A percentile compares a stretch with the other conserved stretches of the same genome.
Conservation (phyloP, 2,113 vertebrate genomes). For the Asarcornis scutulata region DNA sequence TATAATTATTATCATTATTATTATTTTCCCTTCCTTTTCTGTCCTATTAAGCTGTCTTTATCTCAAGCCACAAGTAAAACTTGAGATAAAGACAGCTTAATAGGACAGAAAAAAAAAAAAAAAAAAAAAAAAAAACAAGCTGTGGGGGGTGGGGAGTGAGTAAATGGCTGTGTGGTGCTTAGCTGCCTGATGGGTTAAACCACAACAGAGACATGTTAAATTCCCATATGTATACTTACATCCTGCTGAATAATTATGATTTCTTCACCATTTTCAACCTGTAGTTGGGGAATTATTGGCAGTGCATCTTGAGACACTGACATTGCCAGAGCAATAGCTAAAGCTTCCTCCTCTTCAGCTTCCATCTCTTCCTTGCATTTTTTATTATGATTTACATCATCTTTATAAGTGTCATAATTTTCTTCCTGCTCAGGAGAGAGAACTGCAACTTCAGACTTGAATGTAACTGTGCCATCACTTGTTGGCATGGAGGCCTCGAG, state of each 20-base stretch:
- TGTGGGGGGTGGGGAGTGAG: too few relatives aligned
- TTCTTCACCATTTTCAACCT: constrained; percentile 88
- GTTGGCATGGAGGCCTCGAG: constrained; percentile 82
- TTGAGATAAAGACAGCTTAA: too few relatives aligned
- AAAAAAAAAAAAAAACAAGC: too few relatives aligned
- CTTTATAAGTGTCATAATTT: constrained; percentile 84
- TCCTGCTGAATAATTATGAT: constrained; percentile 91
- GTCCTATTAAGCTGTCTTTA: too few relatives aligned
- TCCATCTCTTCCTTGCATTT: constrained; percentile 94
- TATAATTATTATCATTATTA: too few relatives aligned
- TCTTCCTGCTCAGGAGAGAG: constrained; percentile 84
- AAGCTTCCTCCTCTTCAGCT: constrained; percentile 90
- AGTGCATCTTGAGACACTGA: constrained; percentile 91
- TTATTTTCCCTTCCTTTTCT: too few relatives aligned
- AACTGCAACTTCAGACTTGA: constrained; percentile 90
- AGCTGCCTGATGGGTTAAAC: too few relatives aligned
- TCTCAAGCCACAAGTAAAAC: too few relatives aligned
- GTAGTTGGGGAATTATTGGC: constrained; percentile 86
- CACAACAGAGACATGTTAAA: not conserved
- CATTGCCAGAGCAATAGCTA: constrained; percentile 91
- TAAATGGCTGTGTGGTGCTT: too few relatives aligned
- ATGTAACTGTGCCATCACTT: constrained; percentile 84
- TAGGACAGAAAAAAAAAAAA: too few relatives aligned
- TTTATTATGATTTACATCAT: constrained; percentile 88
- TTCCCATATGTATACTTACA: constrained; percentile 75